phyloP scores from a whole-genome alignment of 2,888 invertebrate genomes.

The Tachina grossa region DNA sequence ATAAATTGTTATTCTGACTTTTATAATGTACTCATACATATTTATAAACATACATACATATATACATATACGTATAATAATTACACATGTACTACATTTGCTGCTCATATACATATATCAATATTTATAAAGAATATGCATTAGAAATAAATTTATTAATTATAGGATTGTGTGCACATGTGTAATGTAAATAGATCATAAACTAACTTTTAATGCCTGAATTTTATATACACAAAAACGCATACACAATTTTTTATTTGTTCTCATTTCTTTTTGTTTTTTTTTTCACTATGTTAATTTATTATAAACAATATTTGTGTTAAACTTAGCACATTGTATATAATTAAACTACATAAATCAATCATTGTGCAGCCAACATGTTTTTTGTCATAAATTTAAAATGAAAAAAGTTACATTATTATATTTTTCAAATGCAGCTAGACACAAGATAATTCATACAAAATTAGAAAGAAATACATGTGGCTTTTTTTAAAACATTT shows the following conservation, averaged over 20 bases:
- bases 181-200: background rate
- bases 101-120: no score
- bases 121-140: background rate
- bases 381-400: slow-evolving; percentile 69
- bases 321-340: slow-evolving; percentile 71
- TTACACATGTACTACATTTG: background rate
- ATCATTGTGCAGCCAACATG: slow-evolving; percentile 71
- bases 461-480: background rate
- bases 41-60: background rate
- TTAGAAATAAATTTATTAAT: background rate
- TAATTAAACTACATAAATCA: slow-evolving; percentile 72
- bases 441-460: background rate
- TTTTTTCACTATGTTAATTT: slow-evolving; percentile 63
- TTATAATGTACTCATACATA: background rate
- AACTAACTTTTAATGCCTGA: slow-evolving; percentile 4
- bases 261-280: slow-evolving; percentile 24
- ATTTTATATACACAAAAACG: slow-evolving; percentile 13
- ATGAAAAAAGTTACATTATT: slow-evolving; percentile 39
- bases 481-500: no score
- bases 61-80: background rate
- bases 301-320: slow-evolving; percentile 70
- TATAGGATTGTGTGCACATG: background rate
- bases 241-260: slow-evolving; percentile 34
- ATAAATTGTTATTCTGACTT: background rate
- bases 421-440: slow-evolving; percentile 3